Evolutionary conservation across 2,113 vertebrate species (phyloP), one percentile per base, ranked within the genome.

Genomic region (Tautogolabrus adspersus): DNA sequence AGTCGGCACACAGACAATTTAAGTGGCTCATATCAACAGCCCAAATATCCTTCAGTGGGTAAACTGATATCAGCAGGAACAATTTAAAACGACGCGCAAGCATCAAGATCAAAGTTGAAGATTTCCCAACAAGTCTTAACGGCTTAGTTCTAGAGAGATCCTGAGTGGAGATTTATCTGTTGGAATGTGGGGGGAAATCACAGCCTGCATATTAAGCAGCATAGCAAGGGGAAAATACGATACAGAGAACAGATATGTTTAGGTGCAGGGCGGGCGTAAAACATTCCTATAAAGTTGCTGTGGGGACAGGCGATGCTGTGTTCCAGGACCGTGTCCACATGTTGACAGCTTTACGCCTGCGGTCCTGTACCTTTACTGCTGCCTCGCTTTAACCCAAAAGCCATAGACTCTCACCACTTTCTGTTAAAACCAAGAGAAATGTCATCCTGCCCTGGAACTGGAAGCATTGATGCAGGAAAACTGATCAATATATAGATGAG

Each of bases 291-390:
- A 88, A 88, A 89, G 88, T 88, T 80, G 75, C 75, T 85, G 71
- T 81, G 75, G 90, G 85, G 85, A 91, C 88, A 90, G 82, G 83
- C 72, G 10, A 83, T 68, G 77, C 83, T 85, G 78, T 89, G 87
- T 93, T 92, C 83, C 86, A 74, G 19, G 62, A 73, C 69, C 15
- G 38, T 76, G 85, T 90, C 88, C 86, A 82, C 88, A 89, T 83
- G 88, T 69, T 91, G 90, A 93, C 92, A 93, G 90, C 89, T 93
- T 92, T 93, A 93, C 58, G 85, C 85, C 77, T 88, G 90, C 64
- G 79, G 88, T 91, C 75, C 88, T 73, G 75, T 79, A 83, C 82
- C 91, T 86, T 84, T 87, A 90, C 80, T 81, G 85, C 88, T 71
- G 88, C 77, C 77, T 76, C 75, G 84, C 82, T 90, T 89, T 84